These are phyloP conservation scores for Eupithecia subfuscata DNA, from an alignment of 2,888 invertebrate genomes.

Conservation along the genomic window DNA sequence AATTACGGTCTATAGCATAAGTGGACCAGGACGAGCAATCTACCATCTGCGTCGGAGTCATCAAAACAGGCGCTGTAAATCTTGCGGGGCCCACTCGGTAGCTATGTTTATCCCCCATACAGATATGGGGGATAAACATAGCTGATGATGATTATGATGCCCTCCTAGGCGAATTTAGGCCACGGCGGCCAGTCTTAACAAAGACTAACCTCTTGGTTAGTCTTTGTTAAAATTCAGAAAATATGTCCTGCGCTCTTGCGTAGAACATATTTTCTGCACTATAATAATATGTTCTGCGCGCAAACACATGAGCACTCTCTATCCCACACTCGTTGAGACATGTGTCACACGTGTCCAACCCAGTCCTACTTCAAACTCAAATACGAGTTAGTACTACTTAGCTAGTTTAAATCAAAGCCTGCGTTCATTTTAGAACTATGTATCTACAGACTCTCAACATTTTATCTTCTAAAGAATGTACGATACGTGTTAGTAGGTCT, in stretches of 20 bases:
- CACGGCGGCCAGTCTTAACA: too few species aligned
- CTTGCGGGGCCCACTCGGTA: background rate
- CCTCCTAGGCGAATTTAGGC: too few species aligned
- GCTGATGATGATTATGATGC: too few species aligned
- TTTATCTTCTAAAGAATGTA: background rate
- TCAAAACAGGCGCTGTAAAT: background rate
- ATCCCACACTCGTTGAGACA: background rate
- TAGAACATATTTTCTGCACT: too few species aligned
- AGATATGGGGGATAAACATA: too few species aligned
- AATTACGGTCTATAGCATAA: background rate
- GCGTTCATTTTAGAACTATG: background rate
- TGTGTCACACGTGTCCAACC: background rate
- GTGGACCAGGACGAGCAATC: background rate
- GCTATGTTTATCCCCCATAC: background rate
- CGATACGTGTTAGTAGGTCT: background rate
- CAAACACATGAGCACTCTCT: too few species aligned
- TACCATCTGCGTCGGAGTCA: background rate
- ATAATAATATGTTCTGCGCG: too few species aligned
- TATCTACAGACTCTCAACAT: background rate
- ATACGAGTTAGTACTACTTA: background rate
- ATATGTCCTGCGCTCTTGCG: too few species aligned
- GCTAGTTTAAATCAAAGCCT: background rate
- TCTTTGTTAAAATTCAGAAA: too few species aligned
- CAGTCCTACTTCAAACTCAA: background rate
- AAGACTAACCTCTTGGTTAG: too few species aligned